Base-by-base conservation (phyloP, 1,140 invertebrate genomes). In the Hydropsyche tenuis region DNA sequence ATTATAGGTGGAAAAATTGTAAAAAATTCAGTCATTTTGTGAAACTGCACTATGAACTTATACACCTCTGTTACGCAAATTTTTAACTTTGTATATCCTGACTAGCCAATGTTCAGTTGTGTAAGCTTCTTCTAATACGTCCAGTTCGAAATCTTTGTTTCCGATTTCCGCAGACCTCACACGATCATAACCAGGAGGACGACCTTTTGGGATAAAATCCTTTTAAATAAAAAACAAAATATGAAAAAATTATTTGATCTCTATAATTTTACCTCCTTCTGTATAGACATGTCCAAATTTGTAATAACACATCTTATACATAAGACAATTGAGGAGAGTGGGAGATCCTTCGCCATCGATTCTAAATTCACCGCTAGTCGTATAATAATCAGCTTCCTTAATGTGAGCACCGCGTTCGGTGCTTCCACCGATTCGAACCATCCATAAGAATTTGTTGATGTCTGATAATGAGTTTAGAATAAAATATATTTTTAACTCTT, bases 391-490 rank as follows among this genome's bases (percentile, higher is more conserved):
- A 80, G 91, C 91, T 85, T 99, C 97, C 80, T 96, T 94, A 79
- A 99, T 99, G 81, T 98, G 95, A 56, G 90, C 90, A 43, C 97
- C 96, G 78, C 93, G 89, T 74, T 98, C 96, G 20, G 96, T 99
- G 80, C 94, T 96, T 73, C 96, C 97, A 77, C 96, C 97, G 82
- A 99, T 99, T 73, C 97, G 89, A 6, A 99, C 97, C 97, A 99
- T 99, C 97, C 97, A 99, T 77, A 99, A 87, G 86, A 99, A 99
- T 86, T 99, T 99, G 84, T 99, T 99, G 63, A 99, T 96, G 83
- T 98, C 92, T 93, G 80, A 3, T 48, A 71, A 43, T 14, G 73
- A 73, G 64, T 74, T 66, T 14, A 22, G 42, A n/a, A 74, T 23
- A 68, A 20, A 77, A 62, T 45, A 7, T 68, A 68, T 18, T 64